Evolutionary conservation across 1,140 invertebrate genomes (phyloP), one percentile per base, ranked within the genome.

Genomic region (Grapholita molesta): DNA sequence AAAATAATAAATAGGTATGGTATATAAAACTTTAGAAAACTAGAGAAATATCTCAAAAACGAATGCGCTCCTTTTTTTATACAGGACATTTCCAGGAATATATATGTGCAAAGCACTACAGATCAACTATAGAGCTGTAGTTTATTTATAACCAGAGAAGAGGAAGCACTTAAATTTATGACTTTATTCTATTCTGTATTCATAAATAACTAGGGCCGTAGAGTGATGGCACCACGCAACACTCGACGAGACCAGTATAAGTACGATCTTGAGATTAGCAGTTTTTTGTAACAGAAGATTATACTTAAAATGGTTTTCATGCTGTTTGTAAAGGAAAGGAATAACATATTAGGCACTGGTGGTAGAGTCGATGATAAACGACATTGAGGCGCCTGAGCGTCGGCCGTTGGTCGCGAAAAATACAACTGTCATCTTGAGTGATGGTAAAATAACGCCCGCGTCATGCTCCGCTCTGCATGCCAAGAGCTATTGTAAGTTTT

Each of bases 351-450:
- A 83, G 84, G 83, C 84, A 78, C 68, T 61, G 76, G 78, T 77
- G 74, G 78, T 77, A 72, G 77, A 85, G 81, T 85, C 77, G 81
- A 89, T 91, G 88, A 91, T 89, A 91, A 91, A 90, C 84, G 88
- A 89, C 70, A 74, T 67, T 61, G 75, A 86, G 82, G 88, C 89
- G 89, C 85, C 88, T 79, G 75, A 76, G 73, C 83, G 89, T 84
- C 89, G 83, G 82, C 82, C 83, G 82, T 77, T 87, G 85, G 83
- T 78, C 88, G 81, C 88, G 87, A 90, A 91, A 91, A 90, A 91
- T 88, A 89, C 84, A 81, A 88, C 84, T 90, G 88, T 90, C 88
- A 89, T 91, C 83, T 90, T 91, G 88, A 90, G 76, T 89, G 86
- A 91, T 91, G 86, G 82, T 83, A 83, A 87, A 90, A 90, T 89